Conservation (phyloP, 1,140 invertebrate species). For the Eriosoma lanigerum region DNA sequence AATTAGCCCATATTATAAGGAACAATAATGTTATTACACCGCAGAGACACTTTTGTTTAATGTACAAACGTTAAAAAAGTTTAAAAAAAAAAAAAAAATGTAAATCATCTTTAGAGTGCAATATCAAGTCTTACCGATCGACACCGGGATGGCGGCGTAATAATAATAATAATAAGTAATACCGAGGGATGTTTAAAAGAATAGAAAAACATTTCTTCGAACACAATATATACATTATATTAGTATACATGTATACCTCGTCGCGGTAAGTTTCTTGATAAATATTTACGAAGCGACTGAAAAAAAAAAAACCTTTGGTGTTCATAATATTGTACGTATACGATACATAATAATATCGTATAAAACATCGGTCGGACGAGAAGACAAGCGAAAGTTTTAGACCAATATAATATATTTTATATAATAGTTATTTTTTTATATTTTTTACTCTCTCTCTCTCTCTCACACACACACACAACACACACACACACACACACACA, state of each 20-base stretch:
- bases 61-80: background rate
- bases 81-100: background rate
- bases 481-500: no score
- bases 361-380: background rate
- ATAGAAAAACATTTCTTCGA: constrained; percentile 7
- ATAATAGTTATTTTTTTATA: background rate
- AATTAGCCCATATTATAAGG: no score
- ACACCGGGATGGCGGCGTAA: background rate
- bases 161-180: background rate
- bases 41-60: background rate
- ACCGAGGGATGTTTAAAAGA: constrained; percentile 2
- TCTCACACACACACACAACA: no score
- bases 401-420: background rate
- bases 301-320: constrained; percentile 2
- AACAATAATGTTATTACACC: constrained; percentile 10
- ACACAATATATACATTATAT: no score
- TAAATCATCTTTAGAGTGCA: background rate
- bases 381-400: background rate
- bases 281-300: constrained; percentile 34
- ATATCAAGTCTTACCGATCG: constrained; percentile 7
- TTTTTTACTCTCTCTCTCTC: background rate
- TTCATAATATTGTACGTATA: no score
- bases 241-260: background rate
- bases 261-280: constrained; percentile 1
- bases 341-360: no score